Evolutionary conservation across 2,888 invertebrate species (phyloP), one percentile per base, ranked within the genome.

Genomic region (Chaetoderma sp.): DNA sequence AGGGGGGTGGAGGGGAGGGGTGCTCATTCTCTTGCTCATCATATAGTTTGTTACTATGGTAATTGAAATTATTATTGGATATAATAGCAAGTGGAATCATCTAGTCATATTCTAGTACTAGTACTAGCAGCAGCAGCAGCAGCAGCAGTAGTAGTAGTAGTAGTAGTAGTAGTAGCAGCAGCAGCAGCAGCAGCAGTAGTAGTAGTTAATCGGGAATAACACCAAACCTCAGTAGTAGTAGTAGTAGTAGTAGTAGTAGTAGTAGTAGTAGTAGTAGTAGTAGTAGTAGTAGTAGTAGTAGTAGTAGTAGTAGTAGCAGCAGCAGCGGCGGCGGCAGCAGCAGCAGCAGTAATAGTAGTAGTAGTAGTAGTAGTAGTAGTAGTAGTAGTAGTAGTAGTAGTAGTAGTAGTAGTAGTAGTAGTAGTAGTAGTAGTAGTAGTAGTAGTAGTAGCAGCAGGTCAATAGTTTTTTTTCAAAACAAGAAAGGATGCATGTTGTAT

Each of bases 261-360:
- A 58, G 58, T 5, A 58, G 58, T 25, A 58, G 58, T 6, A 58
- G 58, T 58, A 58, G 54, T 59, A 60, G 60, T 60, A 60, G 60
- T 59, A 60, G 60, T 60, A 59, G 60, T 59, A 60, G 60, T 57
- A 56, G 60, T 25, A 33, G 60, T 30, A 56, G 60, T 25, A 60
- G 56, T 30, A 60, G 60, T 10, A 60, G 60, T 1, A 32, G 60
- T 4, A 60, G 39, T n/a, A 39, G 39, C 39, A 39, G 39, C 39
- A 39, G 39, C n/a, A 39, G 39, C n/a, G 39, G 39, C n/a, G 39
- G 39, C n/a, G 39, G 39, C n/a, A 39, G 39, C n/a, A 39, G n/a
- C n/a, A 39, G n/a, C n/a, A 39, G 39, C n/a, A 39, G 39, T 39
- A 39, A 54, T 60, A 60, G 60, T 59, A 60, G 60, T 60, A 56